These are phyloP conservation scores for Actinernus sp. DNA, from an alignment of 92 coral and sea anemone species.

Conservation along the genomic window DNA sequence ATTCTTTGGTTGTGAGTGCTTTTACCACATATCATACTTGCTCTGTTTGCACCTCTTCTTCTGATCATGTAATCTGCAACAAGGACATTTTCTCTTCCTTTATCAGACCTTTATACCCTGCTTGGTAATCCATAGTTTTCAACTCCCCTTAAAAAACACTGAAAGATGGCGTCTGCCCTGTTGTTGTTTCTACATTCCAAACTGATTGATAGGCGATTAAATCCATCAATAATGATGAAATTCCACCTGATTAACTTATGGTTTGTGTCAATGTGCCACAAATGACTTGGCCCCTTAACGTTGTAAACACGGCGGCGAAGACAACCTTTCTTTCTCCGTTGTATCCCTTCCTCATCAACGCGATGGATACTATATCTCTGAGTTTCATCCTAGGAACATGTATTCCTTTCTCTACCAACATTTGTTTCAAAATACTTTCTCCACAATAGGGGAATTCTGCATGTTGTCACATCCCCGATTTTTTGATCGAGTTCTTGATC, in stretches of 20 bases:
- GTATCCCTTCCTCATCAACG: too few species aligned
- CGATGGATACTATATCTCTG: too few species aligned
- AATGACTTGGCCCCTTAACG: constrained; percentile 36
- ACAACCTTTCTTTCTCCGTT: too few species aligned
- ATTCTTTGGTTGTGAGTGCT: too few species aligned
- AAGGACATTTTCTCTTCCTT: constrained; percentile 13
- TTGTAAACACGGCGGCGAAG: too few species aligned
- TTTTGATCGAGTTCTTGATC: constrained; percentile 43
- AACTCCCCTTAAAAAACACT: constrained; percentile 35
- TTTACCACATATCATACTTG: too few species aligned
- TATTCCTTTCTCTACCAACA: constrained; percentile 39
- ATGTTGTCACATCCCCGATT: constrained; percentile 24
- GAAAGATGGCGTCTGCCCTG: constrained; percentile 23
- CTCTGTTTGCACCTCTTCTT: constrained; percentile 25
- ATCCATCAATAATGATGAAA: too few species aligned
- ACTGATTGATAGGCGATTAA: constrained; percentile 13
- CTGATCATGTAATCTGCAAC: constrained; percentile 26
- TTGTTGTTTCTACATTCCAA: constrained; percentile 34
- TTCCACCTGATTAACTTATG: too few species aligned
- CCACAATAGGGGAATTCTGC: constrained; percentile 66
- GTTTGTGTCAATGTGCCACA: too few species aligned
- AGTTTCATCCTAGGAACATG: constrained; percentile 37
- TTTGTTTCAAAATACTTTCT: constrained; percentile 34
- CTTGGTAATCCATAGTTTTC: too few species aligned
- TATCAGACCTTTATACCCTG: constrained; percentile 15